Conservation (phyloP, 2,113 vertebrate genomes). For the Onychostoma macrolepis region DNA sequence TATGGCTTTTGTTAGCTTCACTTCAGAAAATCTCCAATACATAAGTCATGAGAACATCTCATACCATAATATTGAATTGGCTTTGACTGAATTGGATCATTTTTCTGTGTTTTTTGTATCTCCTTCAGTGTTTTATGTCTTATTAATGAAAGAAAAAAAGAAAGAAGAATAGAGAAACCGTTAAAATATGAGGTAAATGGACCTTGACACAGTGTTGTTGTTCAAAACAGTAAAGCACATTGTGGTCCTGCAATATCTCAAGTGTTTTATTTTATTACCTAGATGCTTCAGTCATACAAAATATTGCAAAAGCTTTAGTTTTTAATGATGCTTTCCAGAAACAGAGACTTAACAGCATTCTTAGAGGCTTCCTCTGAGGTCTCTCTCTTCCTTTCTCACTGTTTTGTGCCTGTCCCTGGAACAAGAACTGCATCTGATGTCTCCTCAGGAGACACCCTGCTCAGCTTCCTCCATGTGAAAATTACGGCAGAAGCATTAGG, state of each 20-base stretch:
- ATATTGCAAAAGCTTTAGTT: constrained; percentile 28
- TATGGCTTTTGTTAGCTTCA: neutral
- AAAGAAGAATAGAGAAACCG: neutral
- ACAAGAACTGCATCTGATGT: constrained; percentile 17
- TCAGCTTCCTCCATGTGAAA: constrained; percentile 34
- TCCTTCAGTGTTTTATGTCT: neutral
- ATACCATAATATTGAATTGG: neutral
- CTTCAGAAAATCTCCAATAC: neutral
- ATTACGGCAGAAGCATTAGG: neutral
- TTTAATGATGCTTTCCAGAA: constrained; percentile 19
- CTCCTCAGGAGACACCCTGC: constrained; percentile 16
- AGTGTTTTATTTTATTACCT: constrained; percentile 34
- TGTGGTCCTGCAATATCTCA: constrained; percentile 24
- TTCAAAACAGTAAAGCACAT: constrained; percentile 14
- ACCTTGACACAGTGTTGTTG: constrained; percentile 5
- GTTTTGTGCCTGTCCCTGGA: constrained; percentile 7
- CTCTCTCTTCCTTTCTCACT: constrained; percentile 5
- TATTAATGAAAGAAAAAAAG: neutral
- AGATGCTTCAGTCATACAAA: constrained; percentile 18
- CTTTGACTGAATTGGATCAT: neutral
- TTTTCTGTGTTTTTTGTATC: neutral
- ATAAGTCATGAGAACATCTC: neutral
- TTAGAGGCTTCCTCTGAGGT: constrained; percentile 30
- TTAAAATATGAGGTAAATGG: neutral
- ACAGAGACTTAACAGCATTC: constrained; percentile 36